These are phyloP conservation scores for Macrotus californicus DNA, from an alignment of 2,113 vertebrate genomes.

Conservation along the genomic window DNA sequence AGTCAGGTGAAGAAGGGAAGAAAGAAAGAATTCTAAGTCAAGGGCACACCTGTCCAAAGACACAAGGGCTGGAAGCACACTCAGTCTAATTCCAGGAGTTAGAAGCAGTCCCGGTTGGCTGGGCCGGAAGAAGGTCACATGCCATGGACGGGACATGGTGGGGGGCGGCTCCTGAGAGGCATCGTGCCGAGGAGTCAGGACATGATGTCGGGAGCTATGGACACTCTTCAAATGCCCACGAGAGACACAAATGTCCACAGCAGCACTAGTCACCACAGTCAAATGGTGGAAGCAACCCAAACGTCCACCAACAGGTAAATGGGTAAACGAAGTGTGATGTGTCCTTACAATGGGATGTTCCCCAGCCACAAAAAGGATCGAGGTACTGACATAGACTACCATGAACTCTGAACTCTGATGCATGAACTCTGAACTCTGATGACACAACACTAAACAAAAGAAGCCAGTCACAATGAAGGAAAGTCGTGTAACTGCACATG, in stretches of 20 bases:
- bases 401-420: too few species aligned
- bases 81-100: background rate
- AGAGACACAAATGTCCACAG: background rate
- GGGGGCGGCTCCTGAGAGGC: background rate
- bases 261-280: too few species aligned
- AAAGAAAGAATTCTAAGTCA: background rate
- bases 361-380: too few species aligned
- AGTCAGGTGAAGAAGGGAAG: background rate
- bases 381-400: too few species aligned
- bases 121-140: background rate
- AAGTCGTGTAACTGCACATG: too few species aligned
- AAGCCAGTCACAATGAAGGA: too few species aligned
- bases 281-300: too few species aligned
- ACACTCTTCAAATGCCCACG: background rate
- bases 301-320: too few species aligned
- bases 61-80: background rate
- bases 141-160: background rate
- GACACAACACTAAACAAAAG: too few species aligned
- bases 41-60: background rate
- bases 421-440: too few species aligned
- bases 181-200: background rate
- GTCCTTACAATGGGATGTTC: too few species aligned
- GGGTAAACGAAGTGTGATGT: too few species aligned
- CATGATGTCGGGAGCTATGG: background rate
- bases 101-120: background rate